Evolutionary conservation across 2,113 vertebrate species (phyloP), one percentile per base, ranked within the genome.

Genomic region (Entomyzon cyanotis): DNA sequence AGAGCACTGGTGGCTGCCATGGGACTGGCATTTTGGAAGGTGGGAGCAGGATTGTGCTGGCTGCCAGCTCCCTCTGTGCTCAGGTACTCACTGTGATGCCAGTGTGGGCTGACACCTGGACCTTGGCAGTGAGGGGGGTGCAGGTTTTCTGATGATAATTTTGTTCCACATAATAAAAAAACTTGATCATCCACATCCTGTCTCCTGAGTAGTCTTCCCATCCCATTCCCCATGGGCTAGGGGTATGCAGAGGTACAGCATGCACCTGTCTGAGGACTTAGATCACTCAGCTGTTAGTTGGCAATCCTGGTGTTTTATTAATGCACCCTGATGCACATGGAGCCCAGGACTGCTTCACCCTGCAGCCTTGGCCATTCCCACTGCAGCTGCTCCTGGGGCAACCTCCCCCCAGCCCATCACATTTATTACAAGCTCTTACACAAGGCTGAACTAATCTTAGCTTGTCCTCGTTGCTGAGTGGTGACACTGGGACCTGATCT

Each of bases 41-140:
- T 63, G 60, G 37, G 62, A 50, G 69, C 0, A 0, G 12, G 37
- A 16, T 10, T 0, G 1, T 1, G 24, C 9, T 55, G 2, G 6
- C 84, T 80, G 44, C 47, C 31, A 13, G 28, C 37, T n/a, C 20
- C 9, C 23, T 28, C 5, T 10, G 19, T 8, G 67, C 76, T 92
- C 68, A 23, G 50, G 68, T 73, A 4, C 27, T 15, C 63, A 7
- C 20, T 11, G 52, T 35, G 17, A 39, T 1, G 31, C 42, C 24
- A 31, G 25, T 0, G 4, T 4, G 31, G 41, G 76, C 6, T 80
- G 50, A 10, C n/a, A n/a, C 35, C n/a, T 3, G 52, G 21, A 21
- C 0, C 2, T 6, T 8, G 14, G 60, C 12, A 33, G 30, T 16
- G 5, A 0, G 11, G 35, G 35, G 5, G 42, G 17, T 6, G 10